These are phyloP conservation scores for Pseudomyrmex dendroicus DNA, from an alignment of 1,140 invertebrate genomes.

Conservation along the genomic window DNA sequence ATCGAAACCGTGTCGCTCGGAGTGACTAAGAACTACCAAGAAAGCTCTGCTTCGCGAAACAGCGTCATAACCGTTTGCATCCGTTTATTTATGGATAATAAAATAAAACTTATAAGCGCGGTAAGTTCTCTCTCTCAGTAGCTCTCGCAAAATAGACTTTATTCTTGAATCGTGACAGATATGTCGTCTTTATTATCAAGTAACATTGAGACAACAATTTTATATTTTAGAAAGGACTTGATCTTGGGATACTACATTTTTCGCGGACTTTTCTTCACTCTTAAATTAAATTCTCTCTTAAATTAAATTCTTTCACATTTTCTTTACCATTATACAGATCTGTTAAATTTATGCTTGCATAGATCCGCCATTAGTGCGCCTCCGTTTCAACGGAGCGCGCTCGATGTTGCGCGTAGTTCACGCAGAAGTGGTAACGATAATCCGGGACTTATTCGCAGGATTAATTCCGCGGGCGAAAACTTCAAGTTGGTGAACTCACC, in stretches of 20 bases:
- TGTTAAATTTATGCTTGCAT: neutral
- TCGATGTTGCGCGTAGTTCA: neutral
- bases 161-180: neutral
- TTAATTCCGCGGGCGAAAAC: constrained; percentile 2
- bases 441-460: constrained; percentile 20
- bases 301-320: neutral
- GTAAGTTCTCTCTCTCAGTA: neutral
- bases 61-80: constrained; percentile 27
- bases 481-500: constrained; percentile 50
- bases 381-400: constrained; percentile 22
- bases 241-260: neutral
- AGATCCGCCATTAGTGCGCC: neutral
- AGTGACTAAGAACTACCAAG: constrained; percentile 7
- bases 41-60: constrained; percentile 16
- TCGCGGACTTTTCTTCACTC: neutral
- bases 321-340: neutral
- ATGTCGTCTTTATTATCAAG: neutral
- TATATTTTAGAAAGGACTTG: neutral
- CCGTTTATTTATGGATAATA: constrained; percentile 42
- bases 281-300: neutral
- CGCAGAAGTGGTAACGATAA: constrained; percentile 41
- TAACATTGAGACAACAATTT: neutral
- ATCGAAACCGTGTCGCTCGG: neutral
- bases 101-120: neutral
- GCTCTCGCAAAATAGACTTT: neutral